Evolutionary conservation across 2,888 invertebrate species (phyloP), one percentile per base, ranked within the genome.

Genomic region (Abrostola triplasia): DNA sequence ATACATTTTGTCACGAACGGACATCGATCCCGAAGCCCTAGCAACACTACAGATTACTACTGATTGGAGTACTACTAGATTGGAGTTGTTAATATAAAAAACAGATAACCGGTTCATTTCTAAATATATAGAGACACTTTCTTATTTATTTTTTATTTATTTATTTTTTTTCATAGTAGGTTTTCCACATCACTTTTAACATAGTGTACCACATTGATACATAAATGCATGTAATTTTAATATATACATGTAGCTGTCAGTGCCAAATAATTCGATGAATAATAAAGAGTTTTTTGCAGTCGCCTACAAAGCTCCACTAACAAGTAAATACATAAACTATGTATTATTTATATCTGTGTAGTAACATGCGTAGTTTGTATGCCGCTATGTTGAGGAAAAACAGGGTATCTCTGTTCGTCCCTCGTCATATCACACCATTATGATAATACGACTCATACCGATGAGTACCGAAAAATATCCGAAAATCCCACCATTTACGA

Each of bases 401-500:
- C 13, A 44, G 36, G 36, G 40, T 12, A 59, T 41, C 11, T 48
- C 11, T 12, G 40, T 41, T 35, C 48, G 8, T 55, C 51, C 38
- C 36, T 57, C 10, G 35, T 59, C 48, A 53, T 35, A 64, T 61
- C 40, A 13, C 37, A 13, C 54, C 62, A 76, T 76, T 73, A 73
- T 73, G 67, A 52, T 76, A 63, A 73, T 71, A 63, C 54, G 13
- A 51, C 49, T 73, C 67, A 67, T 48, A 59, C 57, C 51, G 50
- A 50, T 35, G 48, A 51, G 24, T 62, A 11, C 8, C 44, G 52
- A 62, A 59, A 63, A 67, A 67, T 24, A 65, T 59, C 38, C 13
- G 51, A 55, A 67, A 66, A 67, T 63, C 54, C 59, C 54, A 71
- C 76, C n/a, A n/a, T n/a, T n/a, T n/a, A n/a, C n/a, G n/a, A n/a